A percentile compares a stretch with the other conserved stretches of the same genome.
Conservation (phyloP, 2,113 vertebrate genomes). For the Gavialis gangeticus region DNA sequence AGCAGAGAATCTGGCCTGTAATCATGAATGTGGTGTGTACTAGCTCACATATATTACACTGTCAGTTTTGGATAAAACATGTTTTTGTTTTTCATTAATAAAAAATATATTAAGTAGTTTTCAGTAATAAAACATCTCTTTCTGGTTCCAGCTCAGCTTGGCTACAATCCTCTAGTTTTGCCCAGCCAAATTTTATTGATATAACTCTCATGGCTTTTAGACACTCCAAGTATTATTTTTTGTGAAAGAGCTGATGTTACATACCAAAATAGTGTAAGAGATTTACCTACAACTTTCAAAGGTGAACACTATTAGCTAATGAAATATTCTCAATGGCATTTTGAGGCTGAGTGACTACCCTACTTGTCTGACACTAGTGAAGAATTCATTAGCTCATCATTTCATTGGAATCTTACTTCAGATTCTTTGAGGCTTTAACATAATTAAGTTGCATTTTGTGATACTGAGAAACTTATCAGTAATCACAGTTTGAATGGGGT, state of each 20-base stretch:
- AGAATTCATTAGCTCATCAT: constrained; percentile 32
- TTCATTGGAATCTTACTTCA: neutral
- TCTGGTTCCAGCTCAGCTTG: neutral
- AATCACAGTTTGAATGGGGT: constrained; percentile 39
- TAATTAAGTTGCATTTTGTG: constrained; percentile 34
- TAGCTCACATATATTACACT: neutral
- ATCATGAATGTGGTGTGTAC: neutral
- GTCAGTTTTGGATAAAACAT: constrained; percentile 20
- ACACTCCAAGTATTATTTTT: neutral
- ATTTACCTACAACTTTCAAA: constrained; percentile 57
- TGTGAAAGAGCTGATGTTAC: neutral
- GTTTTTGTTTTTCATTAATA: neutral
- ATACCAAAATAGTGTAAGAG: constrained; percentile 7
- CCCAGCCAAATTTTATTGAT: neutral
- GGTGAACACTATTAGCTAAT: constrained; percentile 23
- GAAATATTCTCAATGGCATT: neutral
- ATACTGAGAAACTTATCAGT: constrained; percentile 14
- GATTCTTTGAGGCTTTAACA: constrained; percentile 44
- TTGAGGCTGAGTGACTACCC: neutral
- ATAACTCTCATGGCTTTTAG: neutral
- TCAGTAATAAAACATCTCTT: constrained; percentile 17
- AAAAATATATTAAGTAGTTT: neutral
- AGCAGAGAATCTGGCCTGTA: neutral
- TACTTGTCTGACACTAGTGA: constrained; percentile 8
- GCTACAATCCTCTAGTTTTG: neutral